These are phyloP conservation scores for Epinephelus malabaricus DNA, from an alignment of 2,797 vertebrate species.

Conservation along the genomic window DNA sequence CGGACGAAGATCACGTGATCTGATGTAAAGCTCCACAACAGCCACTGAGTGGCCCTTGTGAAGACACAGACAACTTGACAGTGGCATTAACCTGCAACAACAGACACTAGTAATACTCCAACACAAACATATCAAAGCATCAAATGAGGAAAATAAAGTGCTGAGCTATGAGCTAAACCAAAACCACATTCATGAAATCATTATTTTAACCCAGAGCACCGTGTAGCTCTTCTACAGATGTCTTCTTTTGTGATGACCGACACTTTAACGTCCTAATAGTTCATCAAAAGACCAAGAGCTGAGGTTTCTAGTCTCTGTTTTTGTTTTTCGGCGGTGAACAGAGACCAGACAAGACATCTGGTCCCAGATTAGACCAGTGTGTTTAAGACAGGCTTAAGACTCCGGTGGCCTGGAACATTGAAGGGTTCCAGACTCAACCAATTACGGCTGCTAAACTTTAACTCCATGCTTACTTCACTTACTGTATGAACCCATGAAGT, in stretches of 20 bases:
- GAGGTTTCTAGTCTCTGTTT: conserved; percentile 35
- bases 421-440: conserved; percentile 82
- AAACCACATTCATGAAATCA: not conserved
- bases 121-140: not conserved
- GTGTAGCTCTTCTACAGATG: not conserved
- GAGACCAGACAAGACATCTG: conserved; percentile 83
- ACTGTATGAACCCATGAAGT: conserved; percentile 47
- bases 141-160: not conserved
- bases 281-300: conserved; percentile 5
- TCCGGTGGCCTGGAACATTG: conserved; percentile 79
- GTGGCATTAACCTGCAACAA: not conserved
- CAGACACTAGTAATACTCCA: not conserved
- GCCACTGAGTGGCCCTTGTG: not conserved
- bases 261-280: conserved; percentile 11
- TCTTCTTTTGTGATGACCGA: not conserved
- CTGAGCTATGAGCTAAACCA: not conserved
- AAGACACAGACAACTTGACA: not conserved
- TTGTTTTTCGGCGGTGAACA: conserved; percentile 60
- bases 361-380: conserved; percentile 81
- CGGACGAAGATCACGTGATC: not conserved
- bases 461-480: conserved; percentile 55
- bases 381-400: conserved; percentile 84
- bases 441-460: conserved; percentile 77
- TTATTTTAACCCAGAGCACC: not conserved
- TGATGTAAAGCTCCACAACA: not conserved